Evolutionary conservation across 2,797 vertebrate species (phyloP), one percentile per base, ranked within the genome.

Genomic region (Pseudotriccus pelzelni): DNA sequence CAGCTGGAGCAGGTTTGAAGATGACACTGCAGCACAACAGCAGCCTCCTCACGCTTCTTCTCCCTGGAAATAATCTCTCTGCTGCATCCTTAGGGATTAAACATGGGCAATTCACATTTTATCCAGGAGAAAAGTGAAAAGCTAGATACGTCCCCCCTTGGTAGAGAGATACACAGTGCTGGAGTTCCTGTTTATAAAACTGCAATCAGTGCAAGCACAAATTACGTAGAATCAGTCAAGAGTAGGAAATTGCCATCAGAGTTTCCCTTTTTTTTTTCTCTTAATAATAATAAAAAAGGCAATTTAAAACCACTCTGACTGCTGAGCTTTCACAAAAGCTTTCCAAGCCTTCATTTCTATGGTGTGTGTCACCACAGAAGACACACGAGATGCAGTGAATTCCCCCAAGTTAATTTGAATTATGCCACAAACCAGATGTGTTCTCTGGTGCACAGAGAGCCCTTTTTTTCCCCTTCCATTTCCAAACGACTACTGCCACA

Each of bases 351-450:
- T 64, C 72, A 56, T 79, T 92, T 93, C 90, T 86, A 14, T 3
- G 36, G 20, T 47, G 63, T 80, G 66, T 89, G 90, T 96, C 96
- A 95, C 93, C n/a, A 10, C 27, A 24, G 85, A 43, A 92, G 93
- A 94, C 88, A 87, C 64, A 22, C 5, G 41, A 95, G 95, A 90
- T 1, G 59, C 20, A 59, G 25, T 0, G 23, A 94, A 77, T 60
- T 62, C 75, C 47, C 83, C 69, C 34, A 68, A 89, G 94, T 95
- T 97, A 95, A 98, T 97, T 91, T 97, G 96, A 97, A 97, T 97
- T 97, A 95, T 98, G 98, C 96, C 97, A 97, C 86, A 41, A 88
- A 98, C 10, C 98, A 98, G 98, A 98, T 97, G 98, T 98, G 98
- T 89, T 97, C 97, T 72, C 13, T 39, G 95, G 95, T 96, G 97